Conservation (phyloP, 2,797 vertebrate genomes). For the Oryzias dopingdopingensis region DNA sequence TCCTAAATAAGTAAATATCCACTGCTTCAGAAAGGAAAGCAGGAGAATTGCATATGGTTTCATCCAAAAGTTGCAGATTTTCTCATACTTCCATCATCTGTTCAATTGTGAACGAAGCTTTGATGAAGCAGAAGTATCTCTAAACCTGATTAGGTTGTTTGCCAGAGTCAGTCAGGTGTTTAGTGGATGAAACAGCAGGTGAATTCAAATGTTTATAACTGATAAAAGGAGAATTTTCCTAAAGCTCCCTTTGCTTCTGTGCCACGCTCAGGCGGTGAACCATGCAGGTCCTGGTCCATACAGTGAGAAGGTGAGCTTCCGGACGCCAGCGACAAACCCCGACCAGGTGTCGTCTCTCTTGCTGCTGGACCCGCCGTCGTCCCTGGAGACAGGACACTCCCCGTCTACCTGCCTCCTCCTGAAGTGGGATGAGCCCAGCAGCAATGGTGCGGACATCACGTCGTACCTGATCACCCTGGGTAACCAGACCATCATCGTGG, state of each 20-base stretch:
- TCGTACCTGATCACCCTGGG: slow-evolving; percentile 89
- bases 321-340: slow-evolving; percentile 85
- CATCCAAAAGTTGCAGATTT: too few relatives aligned
- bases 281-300: slow-evolving; percentile 90
- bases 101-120: background rate
- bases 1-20: too few relatives aligned
- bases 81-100: too few relatives aligned
- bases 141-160: background rate
- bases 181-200: slow-evolving; percentile 11
- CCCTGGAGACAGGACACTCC: slow-evolving; percentile 67
- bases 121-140: background rate
- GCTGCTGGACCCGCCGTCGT: slow-evolving; percentile 80
- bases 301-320: slow-evolving; percentile 87
- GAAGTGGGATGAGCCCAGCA: slow-evolving; percentile 93
- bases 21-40: too few relatives aligned
- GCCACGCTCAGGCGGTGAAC: slow-evolving; percentile 83
- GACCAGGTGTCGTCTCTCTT: slow-evolving; percentile 79
- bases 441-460: slow-evolving; percentile 89
- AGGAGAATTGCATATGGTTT: too few relatives aligned
- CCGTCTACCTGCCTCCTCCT: slow-evolving; percentile 90
- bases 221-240: too few relatives aligned
- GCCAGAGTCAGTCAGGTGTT: slow-evolving; percentile 3
- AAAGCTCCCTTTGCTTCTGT: slow-evolving; percentile 1
- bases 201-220: slow-evolving; percentile 29
- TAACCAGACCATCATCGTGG: slow-evolving; percentile 79